Conservation (phyloP, 64 coral and sea anemone species). For the Trachythela sp. region DNA sequence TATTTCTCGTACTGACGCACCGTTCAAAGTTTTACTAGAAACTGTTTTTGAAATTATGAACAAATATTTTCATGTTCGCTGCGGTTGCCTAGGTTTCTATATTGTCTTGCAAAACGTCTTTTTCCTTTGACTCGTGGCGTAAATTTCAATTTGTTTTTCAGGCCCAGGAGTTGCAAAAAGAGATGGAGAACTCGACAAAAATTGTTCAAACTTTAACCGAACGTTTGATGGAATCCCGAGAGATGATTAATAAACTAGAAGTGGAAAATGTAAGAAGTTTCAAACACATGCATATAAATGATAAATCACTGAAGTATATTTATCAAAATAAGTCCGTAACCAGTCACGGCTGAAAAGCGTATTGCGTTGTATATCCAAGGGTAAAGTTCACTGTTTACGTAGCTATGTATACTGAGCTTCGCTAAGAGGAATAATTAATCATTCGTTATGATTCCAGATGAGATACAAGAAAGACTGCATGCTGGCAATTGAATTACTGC, state of each 20-base stretch:
- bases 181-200: neutral
- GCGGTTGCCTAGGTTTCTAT: too few relatives aligned
- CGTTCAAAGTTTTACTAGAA: too few relatives aligned
- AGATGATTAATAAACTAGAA: slow-evolving; percentile 1
- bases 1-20: too few relatives aligned
- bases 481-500: neutral
- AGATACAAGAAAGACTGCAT: neutral
- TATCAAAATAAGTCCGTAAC: too few relatives aligned
- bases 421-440: neutral
- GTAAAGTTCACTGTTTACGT: too few relatives aligned
- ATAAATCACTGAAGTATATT: neutral
- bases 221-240: neutral
- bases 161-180: neutral
- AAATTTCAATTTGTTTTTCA: neutral
- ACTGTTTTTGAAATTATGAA: too few relatives aligned
- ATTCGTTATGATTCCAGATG: neutral
- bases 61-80: too few relatives aligned
- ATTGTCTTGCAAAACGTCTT: too few relatives aligned
- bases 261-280: neutral
- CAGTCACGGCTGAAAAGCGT: too few relatives aligned
- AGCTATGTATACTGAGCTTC: too few relatives aligned
- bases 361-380: too few relatives aligned
- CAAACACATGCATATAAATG: neutral
- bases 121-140: too few relatives aligned
- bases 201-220: slow-evolving; percentile 14